Percentiles rank a stretch among this genome's conserved stretches.
Conservation (phyloP, 2,888 invertebrate species). For the Colletes collaris region DNA sequence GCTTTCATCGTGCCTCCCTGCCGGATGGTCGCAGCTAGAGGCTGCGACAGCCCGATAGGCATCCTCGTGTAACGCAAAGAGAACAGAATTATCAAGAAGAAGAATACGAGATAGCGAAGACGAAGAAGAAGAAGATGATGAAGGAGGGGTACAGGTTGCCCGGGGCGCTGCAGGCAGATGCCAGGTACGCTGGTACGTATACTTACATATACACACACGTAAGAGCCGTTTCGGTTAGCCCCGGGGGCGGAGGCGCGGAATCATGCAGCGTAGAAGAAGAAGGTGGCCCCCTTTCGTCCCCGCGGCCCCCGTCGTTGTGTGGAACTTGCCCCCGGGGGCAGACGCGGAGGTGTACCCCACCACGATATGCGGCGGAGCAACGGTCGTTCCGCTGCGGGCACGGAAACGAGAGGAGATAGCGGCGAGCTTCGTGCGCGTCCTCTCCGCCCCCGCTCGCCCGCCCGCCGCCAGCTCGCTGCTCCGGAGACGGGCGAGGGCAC, state of each 20-base stretch:
- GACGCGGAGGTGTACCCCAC: conserved; percentile 67
- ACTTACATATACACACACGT: conserved; percentile 44
- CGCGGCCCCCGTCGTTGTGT: conserved; percentile 57
- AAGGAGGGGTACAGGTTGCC: conserved; percentile 69
- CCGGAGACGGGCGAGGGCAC: conserved; percentile 35
- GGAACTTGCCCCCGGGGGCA: conserved; percentile 61
- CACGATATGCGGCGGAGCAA: conserved; percentile 63
- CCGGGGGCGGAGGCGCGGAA: conserved; percentile 73
- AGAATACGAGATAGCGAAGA: conserved; percentile 9
- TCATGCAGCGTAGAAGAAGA: conserved; percentile 75
- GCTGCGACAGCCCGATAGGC: too few species aligned
- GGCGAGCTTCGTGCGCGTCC: conserved; percentile 65
- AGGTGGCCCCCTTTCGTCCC: conserved; percentile 59
- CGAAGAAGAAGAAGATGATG: conserved; percentile 47
- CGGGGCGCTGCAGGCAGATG: conserved; percentile 77
- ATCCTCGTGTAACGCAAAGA: background rate
- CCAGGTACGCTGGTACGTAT: conserved; percentile 43
- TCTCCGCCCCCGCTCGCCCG: conserved; percentile 36
- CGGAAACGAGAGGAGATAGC: conserved; percentile 79
- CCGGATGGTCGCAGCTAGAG: too few species aligned
- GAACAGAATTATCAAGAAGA: conserved; percentile 5
- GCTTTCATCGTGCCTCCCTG: too few species aligned
- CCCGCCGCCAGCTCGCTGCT: conserved; percentile 13
- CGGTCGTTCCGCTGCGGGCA: conserved; percentile 74
- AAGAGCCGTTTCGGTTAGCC: conserved; percentile 77